Conservation (phyloP, 37 sponge, comb jelly and placozoan species). For the Eunapius fragilis region DNA sequence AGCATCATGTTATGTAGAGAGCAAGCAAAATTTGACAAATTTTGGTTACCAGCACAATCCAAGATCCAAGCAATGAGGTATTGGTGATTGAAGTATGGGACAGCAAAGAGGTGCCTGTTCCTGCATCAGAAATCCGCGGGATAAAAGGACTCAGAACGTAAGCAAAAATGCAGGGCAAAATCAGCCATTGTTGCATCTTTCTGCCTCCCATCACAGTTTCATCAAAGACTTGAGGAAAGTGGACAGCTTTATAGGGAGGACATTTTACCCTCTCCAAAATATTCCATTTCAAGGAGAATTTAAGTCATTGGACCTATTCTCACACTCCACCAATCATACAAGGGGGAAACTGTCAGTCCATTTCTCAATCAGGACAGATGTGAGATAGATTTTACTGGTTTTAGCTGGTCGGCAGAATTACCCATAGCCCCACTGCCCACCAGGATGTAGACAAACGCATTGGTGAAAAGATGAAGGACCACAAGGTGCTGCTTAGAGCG, state of each 20-base stretch:
- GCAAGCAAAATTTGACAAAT: no score
- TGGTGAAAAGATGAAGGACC: background rate
- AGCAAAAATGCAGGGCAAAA: background rate
- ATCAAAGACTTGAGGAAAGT: conserved; percentile 28
- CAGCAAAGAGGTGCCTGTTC: conserved; percentile 18
- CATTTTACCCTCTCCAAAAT: conserved; percentile 37
- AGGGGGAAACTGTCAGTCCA: conserved; percentile 13
- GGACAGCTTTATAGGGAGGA: conserved; percentile 65
- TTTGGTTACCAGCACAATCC: conserved; percentile 26
- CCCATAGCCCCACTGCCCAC: background rate
- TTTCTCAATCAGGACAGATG: background rate
- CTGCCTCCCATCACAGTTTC: background rate
- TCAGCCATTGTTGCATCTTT: background rate
- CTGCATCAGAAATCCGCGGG: conserved; percentile 13
- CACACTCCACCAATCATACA: conserved; percentile 43
- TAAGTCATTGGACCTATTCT: conserved; percentile 39
- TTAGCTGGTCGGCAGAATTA: background rate
- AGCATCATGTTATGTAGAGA: no score
- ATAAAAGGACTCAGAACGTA: conserved; percentile 45
- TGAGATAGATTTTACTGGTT: background rate
- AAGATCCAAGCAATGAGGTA: conserved; percentile 33
- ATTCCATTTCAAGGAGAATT: conserved; percentile 31
- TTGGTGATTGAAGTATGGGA: conserved; percentile 63
- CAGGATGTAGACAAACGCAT: background rate
- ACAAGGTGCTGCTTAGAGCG: background rate